Evolutionary conservation across 2,113 vertebrate species (phyloP).

Genomic region (Callithrix jacchus): DNA sequence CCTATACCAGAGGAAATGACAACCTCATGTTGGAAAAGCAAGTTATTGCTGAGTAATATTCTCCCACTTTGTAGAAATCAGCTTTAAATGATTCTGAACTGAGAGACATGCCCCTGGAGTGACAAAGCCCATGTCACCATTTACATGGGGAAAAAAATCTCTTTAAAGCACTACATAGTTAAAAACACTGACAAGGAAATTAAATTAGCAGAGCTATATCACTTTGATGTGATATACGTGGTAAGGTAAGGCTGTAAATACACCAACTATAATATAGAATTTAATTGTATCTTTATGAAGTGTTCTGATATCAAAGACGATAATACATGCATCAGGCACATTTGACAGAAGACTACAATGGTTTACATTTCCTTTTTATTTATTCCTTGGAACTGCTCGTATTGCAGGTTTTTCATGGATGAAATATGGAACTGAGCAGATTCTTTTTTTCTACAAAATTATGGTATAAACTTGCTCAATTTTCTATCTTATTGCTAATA

Average conservation of each 20-base stretch:
- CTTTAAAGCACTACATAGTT: not conserved
- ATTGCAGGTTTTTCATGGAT: constrained; percentile 90
- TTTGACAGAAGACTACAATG: constrained; percentile 80
- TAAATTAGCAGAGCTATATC: not conserved
- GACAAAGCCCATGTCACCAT: not conserved
- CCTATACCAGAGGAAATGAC: not conserved
- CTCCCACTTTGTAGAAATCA: not conserved
- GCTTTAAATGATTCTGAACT: not conserved
- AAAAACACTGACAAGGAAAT: not conserved
- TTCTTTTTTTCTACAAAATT: constrained; percentile 96
- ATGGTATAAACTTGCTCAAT: constrained; percentile 91
- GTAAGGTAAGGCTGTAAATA: constrained; percentile 44
- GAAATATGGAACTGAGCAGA: constrained; percentile 96
- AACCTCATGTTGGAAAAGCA: not conserved
- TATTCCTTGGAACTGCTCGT: constrained; percentile 94
- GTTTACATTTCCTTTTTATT: constrained; percentile 92
- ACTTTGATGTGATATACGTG: not conserved
- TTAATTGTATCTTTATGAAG: constrained; percentile 66
- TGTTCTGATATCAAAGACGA: constrained; percentile 44
- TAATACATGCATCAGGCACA: constrained; percentile 79
- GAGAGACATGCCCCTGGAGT: not conserved
- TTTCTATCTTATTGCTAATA: constrained; percentile 98
- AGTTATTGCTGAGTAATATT: not conserved
- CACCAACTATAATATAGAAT: constrained; percentile 71
- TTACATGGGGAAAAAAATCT: not conserved